Percentiles rank a stretch among this genome's conserved stretches.
These are phyloP conservation scores for Anolis apletophallus DNA, from an alignment of 2,797 vertebrate species.

Conservation along the genomic window DNA sequence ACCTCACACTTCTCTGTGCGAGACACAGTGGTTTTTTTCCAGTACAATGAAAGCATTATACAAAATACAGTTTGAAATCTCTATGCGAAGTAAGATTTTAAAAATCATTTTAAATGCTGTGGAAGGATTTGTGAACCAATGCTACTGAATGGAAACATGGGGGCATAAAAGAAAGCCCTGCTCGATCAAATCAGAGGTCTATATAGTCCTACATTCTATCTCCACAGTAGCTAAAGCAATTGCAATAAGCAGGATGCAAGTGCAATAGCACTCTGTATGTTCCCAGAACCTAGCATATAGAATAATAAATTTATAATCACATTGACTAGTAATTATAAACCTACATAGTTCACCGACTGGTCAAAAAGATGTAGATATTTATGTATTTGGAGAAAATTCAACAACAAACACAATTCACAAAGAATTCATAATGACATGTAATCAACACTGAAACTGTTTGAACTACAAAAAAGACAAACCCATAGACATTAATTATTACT, in stretches of 20 bases:
- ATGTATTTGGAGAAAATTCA: background rate
- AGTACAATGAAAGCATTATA: conserved; percentile 19
- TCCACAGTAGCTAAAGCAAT: background rate
- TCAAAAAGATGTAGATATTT: background rate
- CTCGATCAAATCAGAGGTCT: background rate
- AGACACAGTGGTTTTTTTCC: background rate
- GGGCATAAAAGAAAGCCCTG: background rate
- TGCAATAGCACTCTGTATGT: background rate
- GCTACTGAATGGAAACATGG: background rate
- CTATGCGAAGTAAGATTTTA: background rate
- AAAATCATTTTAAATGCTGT: background rate
- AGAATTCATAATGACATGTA: background rate
- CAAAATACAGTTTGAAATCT: conserved; percentile 24
- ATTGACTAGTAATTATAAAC: background rate
- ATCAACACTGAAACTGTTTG: too few relatives aligned
- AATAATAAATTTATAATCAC: background rate
- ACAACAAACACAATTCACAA: background rate
- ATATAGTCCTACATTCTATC: background rate
- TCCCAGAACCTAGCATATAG: background rate
- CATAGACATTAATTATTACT: too few relatives aligned
- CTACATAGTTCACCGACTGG: background rate
- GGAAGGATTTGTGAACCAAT: background rate
- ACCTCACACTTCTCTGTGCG: conserved; percentile 66
- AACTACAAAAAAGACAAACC: too few relatives aligned
- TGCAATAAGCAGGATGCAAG: background rate